Evolutionary conservation across 2,113 vertebrate genomes (phyloP), one percentile per base, ranked within the genome.

Genomic region (Nanorana parkeri): DNA sequence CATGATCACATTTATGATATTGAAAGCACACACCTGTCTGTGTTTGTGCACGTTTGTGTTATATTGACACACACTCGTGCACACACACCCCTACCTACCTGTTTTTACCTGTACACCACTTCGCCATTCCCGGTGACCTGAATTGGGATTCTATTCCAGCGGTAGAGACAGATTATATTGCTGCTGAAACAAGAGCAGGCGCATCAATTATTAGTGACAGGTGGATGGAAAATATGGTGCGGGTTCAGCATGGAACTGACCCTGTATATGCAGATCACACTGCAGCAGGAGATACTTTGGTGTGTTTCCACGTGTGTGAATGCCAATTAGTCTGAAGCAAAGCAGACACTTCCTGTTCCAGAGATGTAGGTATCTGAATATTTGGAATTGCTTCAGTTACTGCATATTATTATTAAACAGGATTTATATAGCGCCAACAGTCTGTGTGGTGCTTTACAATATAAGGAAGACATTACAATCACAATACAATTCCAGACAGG

Each of bases 171-270:
- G 87, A 86, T 88, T 63, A 85, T 81, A 28, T 89, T 87, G 88
- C 83, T 85, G 83, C 85, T 84, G 91, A 85, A 90, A 90, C 89
- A 88, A 87, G 87, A 89, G 88, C 60, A 84, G 87, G 87, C 87
- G 88, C 60, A 81, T 85, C 88, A 88, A 89, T 93, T 84, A 81
- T 84, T 90, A 85, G 88, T 47, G 51, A 82, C 36, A 60, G 90
- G 85, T 84, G 85, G 80, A 21, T 89, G 85, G 82, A 91, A 84
- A 8, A 81, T 8, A 51, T 20, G 90, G 89, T 84, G 76, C 2
- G 89, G 90, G 69, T 88, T 60, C 85, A 81, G 82, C 85, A 17
- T 0, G 80, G 87, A 68, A 7, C 17, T 28, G 74, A 32, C 11
- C 51, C 15, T 55, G 23, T 41, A 10, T 10, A 47, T 26, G 52